These are phyloP conservation scores for Conus ventricosus DNA, from an alignment of 1,140 invertebrate genomes.

Conservation along the genomic window DNA sequence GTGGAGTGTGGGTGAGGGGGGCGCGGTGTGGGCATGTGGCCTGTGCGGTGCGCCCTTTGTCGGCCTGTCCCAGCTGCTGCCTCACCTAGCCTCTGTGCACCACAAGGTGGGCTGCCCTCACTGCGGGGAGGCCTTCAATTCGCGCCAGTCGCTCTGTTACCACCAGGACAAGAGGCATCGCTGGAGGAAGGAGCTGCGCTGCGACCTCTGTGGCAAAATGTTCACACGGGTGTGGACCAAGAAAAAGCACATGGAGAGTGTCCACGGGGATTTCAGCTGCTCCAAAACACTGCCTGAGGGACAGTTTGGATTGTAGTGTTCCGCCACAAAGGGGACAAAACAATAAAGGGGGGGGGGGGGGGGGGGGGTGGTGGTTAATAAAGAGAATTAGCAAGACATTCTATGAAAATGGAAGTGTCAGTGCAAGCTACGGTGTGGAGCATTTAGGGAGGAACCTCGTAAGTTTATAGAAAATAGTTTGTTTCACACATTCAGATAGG, in stretches of 20 bases:
- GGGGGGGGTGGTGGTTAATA: too few relatives aligned
- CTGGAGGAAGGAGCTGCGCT: neutral
- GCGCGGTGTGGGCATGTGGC: neutral
- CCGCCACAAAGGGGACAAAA: neutral
- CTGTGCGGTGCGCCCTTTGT: neutral
- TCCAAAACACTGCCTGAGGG: neutral
- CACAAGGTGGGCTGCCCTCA: neutral
- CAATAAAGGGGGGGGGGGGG: neutral
- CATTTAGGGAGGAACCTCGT: too few relatives aligned
- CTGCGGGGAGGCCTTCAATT: constrained; percentile 16
- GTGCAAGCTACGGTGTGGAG: too few relatives aligned
- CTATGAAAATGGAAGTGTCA: too few relatives aligned
- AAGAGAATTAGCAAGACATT: too few relatives aligned
- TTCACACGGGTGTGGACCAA: constrained; percentile 16
- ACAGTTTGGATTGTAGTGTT: neutral
- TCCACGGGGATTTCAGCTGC: neutral
- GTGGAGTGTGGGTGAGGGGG: neutral
- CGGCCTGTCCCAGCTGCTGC: neutral
- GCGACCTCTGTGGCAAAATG: neutral
- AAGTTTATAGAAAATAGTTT: too few relatives aligned
- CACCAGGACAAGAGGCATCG: constrained; percentile 15
- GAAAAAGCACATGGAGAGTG: constrained; percentile 8
- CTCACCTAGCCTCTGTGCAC: neutral
- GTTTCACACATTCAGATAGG: too few relatives aligned
- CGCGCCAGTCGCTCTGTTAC: constrained; percentile 9